Base-by-base conservation (phyloP, 2,888 invertebrate genomes). In the Nomada flava region DNA sequence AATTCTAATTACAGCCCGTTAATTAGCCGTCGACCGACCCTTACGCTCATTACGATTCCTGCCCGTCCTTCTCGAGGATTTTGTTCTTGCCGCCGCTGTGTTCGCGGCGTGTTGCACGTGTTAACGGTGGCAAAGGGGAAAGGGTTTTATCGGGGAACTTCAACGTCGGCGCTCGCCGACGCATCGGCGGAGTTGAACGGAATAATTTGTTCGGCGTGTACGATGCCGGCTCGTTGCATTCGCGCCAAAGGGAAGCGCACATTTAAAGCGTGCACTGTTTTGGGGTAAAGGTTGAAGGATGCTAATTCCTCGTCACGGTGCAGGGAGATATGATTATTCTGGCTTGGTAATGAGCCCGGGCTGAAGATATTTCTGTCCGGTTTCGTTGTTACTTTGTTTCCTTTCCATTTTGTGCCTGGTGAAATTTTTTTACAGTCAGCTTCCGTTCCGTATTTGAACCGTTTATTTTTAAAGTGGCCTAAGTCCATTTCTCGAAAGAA, bases 1-100 rank as follows among this genome's bases (percentile, higher is more conserved):
- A 82, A 86, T 87, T 88, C 88, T 87, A 88, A 88, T 88, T 88
- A 88, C 80, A 70, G 70, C 50, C 70, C 82, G 82, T 86, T 88
- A 88, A 88, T 88, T 88, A 88, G 82, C 72, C 63, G 63, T 74
- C 20, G 50, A 47, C 69, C 71, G 57, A 53, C 67, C 75, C 73
- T 68, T 79, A 65, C 62, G 62, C 57, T 57, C 59, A 84, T 81
- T 84, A 81, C 81, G 36, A 76, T 71, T 59, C 64, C 60, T 70
- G 79, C 53, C n/a, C 68, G 70, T 74, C 60, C 26, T 74, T 63
- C 29, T 23, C 15, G 20, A 18, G 63, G 47, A 73, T 79, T 74
- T 76, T 44, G 62, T 67, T 76, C 60, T 74, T 42, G 65, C 20
- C 50, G 53, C 70, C 57, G 52, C 55, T 50, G 60, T 20, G 26